Conservation (phyloP, 53 echinoderm and acorn worm genomes). For the Crossaster papposus region DNA sequence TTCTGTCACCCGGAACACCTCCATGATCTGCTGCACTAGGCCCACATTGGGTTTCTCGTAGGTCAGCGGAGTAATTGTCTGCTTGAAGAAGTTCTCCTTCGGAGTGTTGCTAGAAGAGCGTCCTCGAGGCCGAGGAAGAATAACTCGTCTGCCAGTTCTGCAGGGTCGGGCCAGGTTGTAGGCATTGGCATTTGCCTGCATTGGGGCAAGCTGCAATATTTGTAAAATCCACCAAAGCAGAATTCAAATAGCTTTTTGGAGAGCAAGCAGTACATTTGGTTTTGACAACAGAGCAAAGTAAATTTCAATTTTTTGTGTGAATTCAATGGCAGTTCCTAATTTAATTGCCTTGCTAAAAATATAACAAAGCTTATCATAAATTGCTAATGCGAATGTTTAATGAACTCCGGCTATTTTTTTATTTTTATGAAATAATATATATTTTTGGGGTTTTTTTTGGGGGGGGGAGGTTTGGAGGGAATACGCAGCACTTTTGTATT, state of each 20-base stretch:
- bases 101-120: constrained; percentile 7
- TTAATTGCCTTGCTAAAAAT: too few relatives aligned
- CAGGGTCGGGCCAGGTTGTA: constrained; percentile 40
- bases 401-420: too few relatives aligned
- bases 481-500: too few relatives aligned
- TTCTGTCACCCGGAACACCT: constrained; percentile 61
- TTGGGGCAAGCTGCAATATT: constrained; percentile 14
- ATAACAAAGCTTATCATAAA: too few relatives aligned
- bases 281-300: too few relatives aligned
- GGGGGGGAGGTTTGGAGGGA: too few relatives aligned
- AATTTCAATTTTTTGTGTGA: too few relatives aligned
- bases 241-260: not conserved
- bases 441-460: too few relatives aligned
- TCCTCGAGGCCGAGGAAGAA: constrained; percentile 38
- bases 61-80: constrained; percentile 16
- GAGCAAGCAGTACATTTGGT: not conserved
- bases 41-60: constrained; percentile 70
- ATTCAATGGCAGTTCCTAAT: too few relatives aligned
- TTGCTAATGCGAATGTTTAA: too few relatives aligned
- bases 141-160: not conserved
- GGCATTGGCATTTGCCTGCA: constrained; percentile 15
- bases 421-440: too few relatives aligned
- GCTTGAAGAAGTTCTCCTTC: constrained; percentile 43
- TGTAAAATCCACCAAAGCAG: not conserved
- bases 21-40: constrained; percentile 79